phyloP scores from a whole-genome alignment of 37 sponge, comb jelly and placozoan species.

The Spongia lamella region DNA sequence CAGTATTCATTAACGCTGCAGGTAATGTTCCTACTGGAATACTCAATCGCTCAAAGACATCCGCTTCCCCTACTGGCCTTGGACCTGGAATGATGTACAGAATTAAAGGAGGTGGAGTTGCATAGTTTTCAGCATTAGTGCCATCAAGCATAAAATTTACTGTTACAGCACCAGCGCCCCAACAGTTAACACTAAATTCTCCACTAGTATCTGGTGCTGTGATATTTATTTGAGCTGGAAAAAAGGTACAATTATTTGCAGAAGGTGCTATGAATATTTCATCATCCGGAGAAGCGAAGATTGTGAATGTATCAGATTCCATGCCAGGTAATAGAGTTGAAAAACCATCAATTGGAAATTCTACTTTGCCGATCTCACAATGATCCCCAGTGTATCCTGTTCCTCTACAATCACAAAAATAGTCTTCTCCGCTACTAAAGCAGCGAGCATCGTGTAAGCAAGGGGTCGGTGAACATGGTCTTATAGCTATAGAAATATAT shows the following conservation, averaged over 20 bases:
- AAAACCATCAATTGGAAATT: not conserved
- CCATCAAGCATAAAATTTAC: not conserved
- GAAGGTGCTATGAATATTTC: too few relatives aligned
- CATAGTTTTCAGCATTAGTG: not conserved
- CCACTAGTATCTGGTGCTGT: too few relatives aligned
- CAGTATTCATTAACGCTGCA: too few relatives aligned
- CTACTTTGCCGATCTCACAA: slow-evolving; percentile 7
- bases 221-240: too few relatives aligned
- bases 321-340: too few relatives aligned
- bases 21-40: too few relatives aligned
- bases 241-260: too few relatives aligned
- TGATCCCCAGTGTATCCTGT: not conserved
- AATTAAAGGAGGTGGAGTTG: not conserved
- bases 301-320: too few relatives aligned
- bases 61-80: not conserved
- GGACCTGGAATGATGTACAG: not conserved
- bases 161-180: not conserved
- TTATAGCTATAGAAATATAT: not conserved
- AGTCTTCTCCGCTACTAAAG: not conserved
- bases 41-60: not conserved
- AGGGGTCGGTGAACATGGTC: slow-evolving; percentile 13
- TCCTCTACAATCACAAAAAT: slow-evolving; percentile 6
- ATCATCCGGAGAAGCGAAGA: too few relatives aligned
- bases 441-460: slow-evolving; percentile 2
- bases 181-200: not conserved